These are phyloP conservation scores for Forbesichthys papilliferus DNA, from an alignment of 2,113 vertebrate genomes.

Conservation along the genomic window DNA sequence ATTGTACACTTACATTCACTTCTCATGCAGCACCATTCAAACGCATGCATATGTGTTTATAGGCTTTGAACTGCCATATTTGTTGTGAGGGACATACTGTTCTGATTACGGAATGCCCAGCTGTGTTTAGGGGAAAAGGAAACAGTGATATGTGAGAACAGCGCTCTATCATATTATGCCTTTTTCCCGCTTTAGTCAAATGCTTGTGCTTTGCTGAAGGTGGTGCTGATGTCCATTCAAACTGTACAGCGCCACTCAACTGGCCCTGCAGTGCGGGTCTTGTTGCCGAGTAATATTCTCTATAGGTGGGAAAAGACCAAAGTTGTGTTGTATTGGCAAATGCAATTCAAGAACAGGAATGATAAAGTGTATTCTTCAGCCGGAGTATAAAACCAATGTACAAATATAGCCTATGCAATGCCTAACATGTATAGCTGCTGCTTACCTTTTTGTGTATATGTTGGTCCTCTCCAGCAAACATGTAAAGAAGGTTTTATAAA, in stretches of 20 bases:
- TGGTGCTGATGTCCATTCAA: conserved; percentile 77
- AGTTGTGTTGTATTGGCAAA: conserved; percentile 39
- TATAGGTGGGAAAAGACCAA: conserved; percentile 46
- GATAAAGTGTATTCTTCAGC: conserved; percentile 29
- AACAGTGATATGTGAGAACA: conserved; percentile 36
- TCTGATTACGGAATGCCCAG: no score
- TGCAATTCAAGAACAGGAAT: conserved; percentile 20
- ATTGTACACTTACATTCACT: no score
- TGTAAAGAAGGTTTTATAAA: conserved; percentile 49
- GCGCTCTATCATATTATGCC: conserved; percentile 40
- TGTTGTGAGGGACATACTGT: no score
- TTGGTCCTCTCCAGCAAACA: conserved; percentile 51
- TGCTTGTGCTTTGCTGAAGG: conserved; percentile 90
- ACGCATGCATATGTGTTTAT: conserved; percentile 17
- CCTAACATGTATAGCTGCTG: conserved; percentile 33
- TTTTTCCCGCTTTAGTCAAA: conserved; percentile 60
- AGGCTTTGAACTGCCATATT: no score
- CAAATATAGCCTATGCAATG: conserved; percentile 5
- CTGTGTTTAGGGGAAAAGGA: conserved; percentile 33
- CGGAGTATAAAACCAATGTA: conserved; percentile 33
- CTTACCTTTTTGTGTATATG: conserved; percentile 71
- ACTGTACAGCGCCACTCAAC: conserved; percentile 50
- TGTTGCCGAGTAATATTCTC: conserved; percentile 63
- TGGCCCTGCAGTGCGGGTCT: conserved; percentile 55
- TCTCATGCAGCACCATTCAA: neutral